Evolutionary conservation across 2,888 invertebrate genomes (phyloP).

Genomic region (Pollenia angustigena): DNA sequence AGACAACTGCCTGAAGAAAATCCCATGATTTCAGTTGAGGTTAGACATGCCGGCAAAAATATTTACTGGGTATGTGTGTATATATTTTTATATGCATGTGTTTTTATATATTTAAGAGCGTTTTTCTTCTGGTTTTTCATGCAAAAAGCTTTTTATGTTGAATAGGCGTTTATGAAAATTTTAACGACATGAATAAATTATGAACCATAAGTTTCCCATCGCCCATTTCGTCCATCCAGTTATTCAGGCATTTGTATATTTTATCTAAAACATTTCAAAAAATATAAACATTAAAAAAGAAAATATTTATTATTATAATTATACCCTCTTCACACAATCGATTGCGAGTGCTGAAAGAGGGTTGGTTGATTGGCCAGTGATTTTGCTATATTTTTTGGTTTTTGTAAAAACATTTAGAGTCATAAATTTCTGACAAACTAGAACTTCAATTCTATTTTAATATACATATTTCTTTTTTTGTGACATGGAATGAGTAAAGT

Average conservation of each 20-base stretch:
- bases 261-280: neutral
- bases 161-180: conserved; percentile 15
- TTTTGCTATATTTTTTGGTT: too few relatives aligned
- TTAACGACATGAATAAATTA: conserved; percentile 35
- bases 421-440: too few relatives aligned
- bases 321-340: neutral
- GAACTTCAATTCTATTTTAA: too few relatives aligned
- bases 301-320: conserved; percentile 26
- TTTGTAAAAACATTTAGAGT: too few relatives aligned
- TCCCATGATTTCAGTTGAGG: too few relatives aligned
- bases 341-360: neutral
- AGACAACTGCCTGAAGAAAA: too few relatives aligned
- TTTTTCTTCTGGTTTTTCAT: neutral
- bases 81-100: neutral
- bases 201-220: conserved; percentile 7
- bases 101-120: neutral
- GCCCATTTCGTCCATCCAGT: neutral
- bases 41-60: too few relatives aligned
- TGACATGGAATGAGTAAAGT: too few relatives aligned
- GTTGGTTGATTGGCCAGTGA: neutral
- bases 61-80: too few relatives aligned
- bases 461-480: too few relatives aligned
- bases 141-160: conserved; percentile 4
- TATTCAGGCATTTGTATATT: neutral
- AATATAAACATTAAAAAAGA: neutral